Percentiles rank a stretch among this genome's conserved stretches.
Conservation (phyloP, 1,140 invertebrate genomes). For the Anoplophora glabripennis region DNA sequence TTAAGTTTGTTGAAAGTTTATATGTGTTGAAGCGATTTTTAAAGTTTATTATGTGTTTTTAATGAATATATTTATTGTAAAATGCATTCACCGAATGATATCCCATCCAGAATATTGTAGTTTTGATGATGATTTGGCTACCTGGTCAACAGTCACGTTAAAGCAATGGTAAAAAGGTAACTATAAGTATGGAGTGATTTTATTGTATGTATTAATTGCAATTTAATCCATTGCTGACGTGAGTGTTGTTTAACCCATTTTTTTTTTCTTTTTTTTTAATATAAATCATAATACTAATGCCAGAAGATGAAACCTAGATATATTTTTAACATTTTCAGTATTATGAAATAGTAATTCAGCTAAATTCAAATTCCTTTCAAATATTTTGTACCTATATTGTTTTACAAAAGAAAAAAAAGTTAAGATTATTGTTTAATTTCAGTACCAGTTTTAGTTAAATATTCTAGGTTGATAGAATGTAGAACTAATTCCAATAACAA, state of each 20-base stretch:
- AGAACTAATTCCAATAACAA: no score
- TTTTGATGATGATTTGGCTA: constrained; percentile 21
- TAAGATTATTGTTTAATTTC: no score
- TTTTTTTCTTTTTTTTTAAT: background rate
- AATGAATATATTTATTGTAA: constrained; percentile 17
- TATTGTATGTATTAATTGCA: constrained; percentile 31
- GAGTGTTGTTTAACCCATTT: constrained; percentile 38
- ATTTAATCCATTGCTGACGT: constrained; percentile 45
- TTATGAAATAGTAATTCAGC: no score
- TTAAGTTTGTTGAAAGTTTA: constrained; percentile 11
- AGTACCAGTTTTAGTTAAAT: no score
- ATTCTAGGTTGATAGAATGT: no score
- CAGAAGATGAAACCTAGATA: no score
- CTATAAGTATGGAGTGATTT: constrained; percentile 36
- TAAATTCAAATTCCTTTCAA: no score
- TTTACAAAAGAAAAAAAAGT: no score
- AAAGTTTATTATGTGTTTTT: constrained; percentile 24
- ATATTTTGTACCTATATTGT: no score
- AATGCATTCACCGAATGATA: constrained; percentile 30
- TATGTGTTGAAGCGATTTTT: constrained; percentile 14
- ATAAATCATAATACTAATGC: no score
- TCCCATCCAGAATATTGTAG: constrained; percentile 26
- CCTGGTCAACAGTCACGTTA: constrained; percentile 42
- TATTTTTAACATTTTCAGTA: no score
- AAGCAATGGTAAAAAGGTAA: constrained; percentile 44